Conservation (phyloP, 2,113 vertebrate genomes). For the Megaceryle maxima region DNA sequence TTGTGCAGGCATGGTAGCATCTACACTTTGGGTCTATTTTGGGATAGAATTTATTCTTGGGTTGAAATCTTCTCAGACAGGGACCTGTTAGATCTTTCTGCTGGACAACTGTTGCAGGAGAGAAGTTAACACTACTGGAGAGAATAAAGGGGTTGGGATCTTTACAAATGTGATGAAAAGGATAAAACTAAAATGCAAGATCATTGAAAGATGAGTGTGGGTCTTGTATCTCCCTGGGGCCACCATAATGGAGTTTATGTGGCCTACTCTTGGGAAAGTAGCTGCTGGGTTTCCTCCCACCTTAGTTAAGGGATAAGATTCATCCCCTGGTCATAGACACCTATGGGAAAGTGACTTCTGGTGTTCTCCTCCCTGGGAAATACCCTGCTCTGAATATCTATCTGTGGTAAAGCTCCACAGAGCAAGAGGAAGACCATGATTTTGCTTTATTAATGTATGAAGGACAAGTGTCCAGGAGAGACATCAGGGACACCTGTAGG, state of each 20-base stretch:
- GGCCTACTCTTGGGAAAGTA: neutral
- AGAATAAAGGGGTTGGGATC: neutral
- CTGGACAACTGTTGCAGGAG: neutral
- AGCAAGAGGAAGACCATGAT: neutral
- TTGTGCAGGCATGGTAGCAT: neutral
- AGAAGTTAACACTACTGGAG: neutral
- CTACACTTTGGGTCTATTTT: neutral
- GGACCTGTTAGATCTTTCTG: neutral
- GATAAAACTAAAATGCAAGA: neutral
- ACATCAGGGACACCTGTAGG: neutral
- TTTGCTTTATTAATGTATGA: neutral
- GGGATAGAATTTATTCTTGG: neutral
- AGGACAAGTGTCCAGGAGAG: neutral
- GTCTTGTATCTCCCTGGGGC: neutral
- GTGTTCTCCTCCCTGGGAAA: neutral
- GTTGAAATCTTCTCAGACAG: neutral
- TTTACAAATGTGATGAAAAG: neutral
- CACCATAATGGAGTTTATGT: neutral
- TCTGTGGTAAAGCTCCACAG: neutral
- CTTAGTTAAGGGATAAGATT: neutral
- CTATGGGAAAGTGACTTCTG: neutral
- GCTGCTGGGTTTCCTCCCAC: neutral
- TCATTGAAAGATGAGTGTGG: neutral
- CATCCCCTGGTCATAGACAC: rapidly evolving
- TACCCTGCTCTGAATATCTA: neutral